A percentile compares a stretch with the other conserved stretches of the same genome.
Evolutionary conservation across 2,113 vertebrate genomes (phyloP).

Genomic region (Circaetus cinerascens): DNA sequence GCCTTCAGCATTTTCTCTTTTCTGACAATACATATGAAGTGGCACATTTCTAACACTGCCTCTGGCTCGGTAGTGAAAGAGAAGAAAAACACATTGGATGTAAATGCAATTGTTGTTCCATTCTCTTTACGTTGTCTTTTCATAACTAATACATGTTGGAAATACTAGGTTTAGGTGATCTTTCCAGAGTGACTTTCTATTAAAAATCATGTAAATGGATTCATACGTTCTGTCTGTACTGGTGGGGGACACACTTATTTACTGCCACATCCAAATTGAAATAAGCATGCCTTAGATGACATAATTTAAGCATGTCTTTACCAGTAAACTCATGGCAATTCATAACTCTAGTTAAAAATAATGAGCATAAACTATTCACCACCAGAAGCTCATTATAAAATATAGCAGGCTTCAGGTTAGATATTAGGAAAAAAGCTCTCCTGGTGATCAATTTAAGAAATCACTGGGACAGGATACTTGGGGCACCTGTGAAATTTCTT

Average conservation of each 20-base stretch:
- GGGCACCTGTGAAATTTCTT: background rate
- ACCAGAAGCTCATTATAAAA: background rate
- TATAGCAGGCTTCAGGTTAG: background rate
- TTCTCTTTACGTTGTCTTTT: background rate
- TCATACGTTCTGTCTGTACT: background rate
- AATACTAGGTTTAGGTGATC: background rate
- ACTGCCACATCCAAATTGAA: background rate
- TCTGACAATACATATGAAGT: conserved; percentile 28
- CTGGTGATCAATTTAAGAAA: background rate
- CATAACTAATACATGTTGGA: background rate
- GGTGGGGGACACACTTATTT: background rate
- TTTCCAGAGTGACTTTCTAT: background rate
- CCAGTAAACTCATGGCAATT: background rate
- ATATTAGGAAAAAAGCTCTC: background rate
- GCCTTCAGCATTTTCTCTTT: conserved; percentile 31
- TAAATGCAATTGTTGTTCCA: background rate
- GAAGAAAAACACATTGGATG: background rate
- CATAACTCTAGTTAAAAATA: background rate
- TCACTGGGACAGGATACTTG: background rate
- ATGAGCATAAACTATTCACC: background rate
- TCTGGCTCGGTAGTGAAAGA: background rate
- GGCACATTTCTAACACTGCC: conserved; percentile 24
- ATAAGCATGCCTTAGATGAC: background rate
- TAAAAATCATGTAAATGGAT: background rate
- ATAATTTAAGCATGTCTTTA: background rate